Evolutionary conservation across 1,140 invertebrate species (phyloP).

Genomic region (Camponotus floridanus): DNA sequence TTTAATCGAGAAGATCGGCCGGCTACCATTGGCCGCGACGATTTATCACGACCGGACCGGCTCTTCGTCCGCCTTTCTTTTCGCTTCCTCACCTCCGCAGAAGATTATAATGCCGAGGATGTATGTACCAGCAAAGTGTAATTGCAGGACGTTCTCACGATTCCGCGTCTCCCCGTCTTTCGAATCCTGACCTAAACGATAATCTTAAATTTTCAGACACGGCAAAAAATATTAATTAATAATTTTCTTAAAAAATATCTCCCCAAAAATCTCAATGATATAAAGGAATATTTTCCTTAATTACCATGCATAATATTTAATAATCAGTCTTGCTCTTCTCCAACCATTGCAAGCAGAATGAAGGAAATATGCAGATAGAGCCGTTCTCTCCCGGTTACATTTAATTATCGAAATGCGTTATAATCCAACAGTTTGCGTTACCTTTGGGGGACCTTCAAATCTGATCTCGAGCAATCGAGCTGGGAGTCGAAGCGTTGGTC

Average conservation of each 20-base stretch:
- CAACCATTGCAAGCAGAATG: background rate
- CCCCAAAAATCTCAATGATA: background rate
- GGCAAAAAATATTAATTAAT: background rate
- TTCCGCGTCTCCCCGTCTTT: slow-evolving; percentile 4
- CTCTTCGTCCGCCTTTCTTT: slow-evolving; percentile 34
- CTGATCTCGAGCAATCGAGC: slow-evolving; percentile 32
- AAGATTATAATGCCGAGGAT: slow-evolving; percentile 69
- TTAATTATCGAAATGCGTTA: slow-evolving; percentile 5
- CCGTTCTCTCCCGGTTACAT: background rate
- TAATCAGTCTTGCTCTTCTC: background rate
- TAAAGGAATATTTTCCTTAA: background rate
- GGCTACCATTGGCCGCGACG: slow-evolving; percentile 70
- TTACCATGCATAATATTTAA: background rate
- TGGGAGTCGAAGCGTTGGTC: slow-evolving; percentile 1
- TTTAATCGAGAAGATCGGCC: slow-evolving; percentile 82
- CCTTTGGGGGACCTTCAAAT: background rate
- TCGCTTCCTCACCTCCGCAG: slow-evolving; percentile 60
- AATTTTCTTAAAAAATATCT: background rate
- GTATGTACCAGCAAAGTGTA: slow-evolving; percentile 59
- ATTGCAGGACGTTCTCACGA: slow-evolving; percentile 57
- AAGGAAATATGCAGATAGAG: background rate
- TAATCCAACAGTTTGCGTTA: background rate
- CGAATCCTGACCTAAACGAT: background rate
- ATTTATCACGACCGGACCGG: slow-evolving; percentile 76
- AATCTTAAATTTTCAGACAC: background rate